Conservation (phyloP, 1,140 invertebrate species). For the Halotydeus destructor region DNA sequence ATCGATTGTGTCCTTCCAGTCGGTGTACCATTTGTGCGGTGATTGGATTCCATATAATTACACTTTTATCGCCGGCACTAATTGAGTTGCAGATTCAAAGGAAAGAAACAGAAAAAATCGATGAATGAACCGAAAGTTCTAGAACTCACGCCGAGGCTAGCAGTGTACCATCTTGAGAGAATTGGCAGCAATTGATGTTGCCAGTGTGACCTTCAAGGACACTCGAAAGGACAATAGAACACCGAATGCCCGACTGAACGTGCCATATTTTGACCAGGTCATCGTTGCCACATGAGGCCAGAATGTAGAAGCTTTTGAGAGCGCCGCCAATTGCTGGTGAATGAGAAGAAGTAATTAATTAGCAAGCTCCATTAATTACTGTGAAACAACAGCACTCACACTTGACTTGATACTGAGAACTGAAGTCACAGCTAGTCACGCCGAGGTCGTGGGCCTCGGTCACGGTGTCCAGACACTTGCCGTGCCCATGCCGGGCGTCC, state of each 20-base stretch:
- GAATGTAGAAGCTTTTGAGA: constrained; percentile 26
- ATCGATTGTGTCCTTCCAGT: constrained; percentile 26
- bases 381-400: constrained; percentile 10
- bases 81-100: constrained; percentile 6
- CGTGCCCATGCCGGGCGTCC: constrained; percentile 29
- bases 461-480: constrained; percentile 25
- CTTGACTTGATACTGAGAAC: constrained; percentile 25
- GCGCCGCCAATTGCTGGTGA: constrained; percentile 13
- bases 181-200: constrained; percentile 37
- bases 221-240: constrained; percentile 17
- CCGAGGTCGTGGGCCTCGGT: constrained; percentile 52
- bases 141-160: constrained; percentile 33
- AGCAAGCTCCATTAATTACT: not conserved
- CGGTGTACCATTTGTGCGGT: constrained; percentile 19
- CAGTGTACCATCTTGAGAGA: constrained; percentile 34
- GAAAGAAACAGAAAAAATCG: not conserved
- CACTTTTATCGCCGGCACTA: constrained; percentile 41
- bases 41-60: constrained; percentile 39
- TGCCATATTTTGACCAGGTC: constrained; percentile 50
- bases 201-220: constrained; percentile 18
- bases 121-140: no score
- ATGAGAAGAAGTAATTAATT: not conserved
- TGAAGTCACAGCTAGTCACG: constrained; percentile 41
- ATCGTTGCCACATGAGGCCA: constrained; percentile 47
- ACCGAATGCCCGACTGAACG: constrained; percentile 25